Evolutionary conservation across 2,888 invertebrate genomes (phyloP).

Genomic region (Lasioglossum figueresi): DNA sequence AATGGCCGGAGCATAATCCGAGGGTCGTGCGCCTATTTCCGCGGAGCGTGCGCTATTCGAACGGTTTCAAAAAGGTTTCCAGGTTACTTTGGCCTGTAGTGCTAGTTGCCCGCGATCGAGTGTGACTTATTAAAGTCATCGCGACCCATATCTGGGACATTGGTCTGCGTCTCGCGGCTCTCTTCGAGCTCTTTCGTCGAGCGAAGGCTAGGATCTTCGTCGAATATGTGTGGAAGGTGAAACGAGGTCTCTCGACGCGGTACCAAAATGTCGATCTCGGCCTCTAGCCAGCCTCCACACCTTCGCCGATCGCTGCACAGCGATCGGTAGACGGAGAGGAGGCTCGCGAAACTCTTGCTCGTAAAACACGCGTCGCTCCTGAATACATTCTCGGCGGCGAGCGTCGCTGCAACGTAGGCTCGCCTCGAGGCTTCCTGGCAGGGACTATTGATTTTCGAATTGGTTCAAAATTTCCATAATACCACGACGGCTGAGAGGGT

Average conservation of each 20-base stretch:
- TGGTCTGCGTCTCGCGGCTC: not conserved
- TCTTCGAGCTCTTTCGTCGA: not conserved
- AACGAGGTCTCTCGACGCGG: not conserved
- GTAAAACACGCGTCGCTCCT: slow-evolving; percentile 41
- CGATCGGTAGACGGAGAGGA: not conserved
- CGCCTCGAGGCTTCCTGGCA: slow-evolving; percentile 70
- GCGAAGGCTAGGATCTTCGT: not conserved
- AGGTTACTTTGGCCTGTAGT: not conserved
- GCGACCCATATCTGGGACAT: not conserved
- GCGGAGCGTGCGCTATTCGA: not conserved
- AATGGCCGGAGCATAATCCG: not conserved
- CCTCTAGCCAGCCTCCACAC: not conserved
- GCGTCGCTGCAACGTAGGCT: slow-evolving; percentile 67
- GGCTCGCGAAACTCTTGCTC: slow-evolving; percentile 18
- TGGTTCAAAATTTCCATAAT: slow-evolving; percentile 84
- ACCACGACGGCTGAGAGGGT: slow-evolving; percentile 74
- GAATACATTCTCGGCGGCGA: slow-evolving; percentile 46
- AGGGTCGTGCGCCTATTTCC: not conserved
- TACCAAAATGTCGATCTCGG: slow-evolving; percentile 41
- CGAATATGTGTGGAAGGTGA: not conserved
- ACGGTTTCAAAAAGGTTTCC: slow-evolving; percentile 2
- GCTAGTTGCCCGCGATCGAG: not conserved
- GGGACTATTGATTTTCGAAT: slow-evolving; percentile 83
- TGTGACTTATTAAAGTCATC: slow-evolving; percentile 4
- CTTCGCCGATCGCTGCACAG: not conserved